phyloP scores from a whole-genome alignment of 1,140 invertebrate species.

The Orchesella cincta region DNA sequence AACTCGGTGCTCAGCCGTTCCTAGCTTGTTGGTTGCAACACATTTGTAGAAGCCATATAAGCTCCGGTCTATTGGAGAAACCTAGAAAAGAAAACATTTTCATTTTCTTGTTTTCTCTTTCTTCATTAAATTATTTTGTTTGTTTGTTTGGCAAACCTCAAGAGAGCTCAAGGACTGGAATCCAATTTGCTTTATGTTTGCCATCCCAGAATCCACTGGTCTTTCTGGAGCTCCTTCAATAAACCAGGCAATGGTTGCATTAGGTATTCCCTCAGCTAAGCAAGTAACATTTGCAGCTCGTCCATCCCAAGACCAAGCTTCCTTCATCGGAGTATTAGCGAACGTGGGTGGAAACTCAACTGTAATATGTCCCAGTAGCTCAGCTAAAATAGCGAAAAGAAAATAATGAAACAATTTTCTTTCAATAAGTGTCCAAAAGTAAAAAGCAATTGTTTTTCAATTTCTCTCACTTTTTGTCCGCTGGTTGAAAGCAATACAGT shows the following conservation, averaged over 20 bases:
- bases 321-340: constrained; percentile 66
- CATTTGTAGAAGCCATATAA: constrained; percentile 80
- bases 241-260: constrained; percentile 85
- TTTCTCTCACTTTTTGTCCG: constrained; percentile 55
- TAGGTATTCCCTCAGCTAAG: constrained; percentile 82
- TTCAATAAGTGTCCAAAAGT: too few relatives aligned
- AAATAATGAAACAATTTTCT: not conserved
- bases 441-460: constrained; percentile 59
- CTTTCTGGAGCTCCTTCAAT: constrained; percentile 56
- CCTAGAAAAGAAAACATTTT: constrained; percentile 50
- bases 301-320: constrained; percentile 77
- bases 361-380: constrained; percentile 69
- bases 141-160: constrained; percentile 52
- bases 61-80: constrained; percentile 65
- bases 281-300: constrained; percentile 81
- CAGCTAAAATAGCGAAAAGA: constrained; percentile 16
- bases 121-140: not conserved
- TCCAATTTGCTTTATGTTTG: constrained; percentile 64
- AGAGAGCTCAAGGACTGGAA: constrained; percentile 71
- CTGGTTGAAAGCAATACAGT: constrained; percentile 78
- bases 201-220: constrained; percentile 54
- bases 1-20: constrained; percentile 67
- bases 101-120: not conserved
- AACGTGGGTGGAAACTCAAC: constrained; percentile 81
- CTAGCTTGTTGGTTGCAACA: constrained; percentile 75